A percentile compares a stretch with the other conserved stretches of the same genome.
phyloP scores from a whole-genome alignment of 1,140 invertebrate genomes.

The Achatina immaculata region DNA sequence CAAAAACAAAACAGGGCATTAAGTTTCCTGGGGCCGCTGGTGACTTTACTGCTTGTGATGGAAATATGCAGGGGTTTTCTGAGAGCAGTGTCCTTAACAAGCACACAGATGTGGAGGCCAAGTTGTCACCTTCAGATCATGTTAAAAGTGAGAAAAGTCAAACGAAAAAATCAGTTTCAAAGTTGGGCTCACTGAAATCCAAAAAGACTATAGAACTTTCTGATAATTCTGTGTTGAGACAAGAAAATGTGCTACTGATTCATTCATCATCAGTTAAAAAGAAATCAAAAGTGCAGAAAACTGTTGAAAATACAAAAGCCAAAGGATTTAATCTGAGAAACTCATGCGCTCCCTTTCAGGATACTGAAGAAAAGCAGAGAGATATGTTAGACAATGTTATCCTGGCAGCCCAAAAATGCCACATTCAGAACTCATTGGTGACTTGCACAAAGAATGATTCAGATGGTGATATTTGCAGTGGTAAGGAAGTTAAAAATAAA shows the following conservation, averaged over 20 bases:
- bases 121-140: not conserved
- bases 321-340: too few species aligned
- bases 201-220: not conserved
- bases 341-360: too few species aligned
- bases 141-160: not conserved
- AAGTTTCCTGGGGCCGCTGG: not conserved
- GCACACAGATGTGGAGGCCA: not conserved
- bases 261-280: too few species aligned
- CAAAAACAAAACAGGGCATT: not conserved
- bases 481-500: not conserved
- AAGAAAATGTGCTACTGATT: too few species aligned
- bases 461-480: not conserved
- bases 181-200: not conserved
- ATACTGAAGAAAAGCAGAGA: too few species aligned
- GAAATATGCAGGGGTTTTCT: not conserved
- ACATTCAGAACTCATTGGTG: too few species aligned
- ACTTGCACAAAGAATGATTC: constrained; percentile 29
- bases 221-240: too few species aligned
- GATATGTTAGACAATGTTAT: too few species aligned
- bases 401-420: too few species aligned
- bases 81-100: constrained; percentile 15
- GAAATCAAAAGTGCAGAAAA: too few species aligned
- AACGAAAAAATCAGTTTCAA: not conserved
- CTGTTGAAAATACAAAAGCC: too few species aligned
- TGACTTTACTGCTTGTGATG: not conserved